Conservation (phyloP, 1,140 invertebrate genomes). For the Oreohelix idahoensis region DNA sequence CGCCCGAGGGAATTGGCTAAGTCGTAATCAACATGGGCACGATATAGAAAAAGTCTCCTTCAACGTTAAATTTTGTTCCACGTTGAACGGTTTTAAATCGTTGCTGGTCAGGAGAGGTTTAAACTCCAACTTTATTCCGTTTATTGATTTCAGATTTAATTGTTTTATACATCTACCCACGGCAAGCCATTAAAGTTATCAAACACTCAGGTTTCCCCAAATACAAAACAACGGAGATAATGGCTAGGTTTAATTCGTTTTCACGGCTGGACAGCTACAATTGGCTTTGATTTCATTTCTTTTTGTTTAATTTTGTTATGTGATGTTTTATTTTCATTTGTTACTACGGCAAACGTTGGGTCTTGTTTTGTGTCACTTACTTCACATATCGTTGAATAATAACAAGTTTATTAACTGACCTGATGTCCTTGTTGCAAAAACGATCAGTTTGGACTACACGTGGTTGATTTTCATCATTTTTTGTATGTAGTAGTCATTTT, state of each 20-base stretch:
- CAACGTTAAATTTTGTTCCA: neutral
- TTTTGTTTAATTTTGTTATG: too few relatives aligned
- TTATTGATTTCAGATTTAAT: conserved; percentile 10
- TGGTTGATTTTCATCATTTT: too few relatives aligned
- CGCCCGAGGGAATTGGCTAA: neutral
- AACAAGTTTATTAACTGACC: too few relatives aligned
- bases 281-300: too few relatives aligned
- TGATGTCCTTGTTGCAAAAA: too few relatives aligned
- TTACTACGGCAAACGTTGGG: too few relatives aligned
- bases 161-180: conserved; percentile 11
- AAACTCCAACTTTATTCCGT: conserved; percentile 10
- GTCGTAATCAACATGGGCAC: neutral
- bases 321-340: too few relatives aligned
- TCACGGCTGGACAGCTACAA: neutral
- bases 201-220: neutral
- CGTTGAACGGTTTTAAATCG: conserved; percentile 7
- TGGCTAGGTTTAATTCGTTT: neutral
- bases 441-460: too few relatives aligned
- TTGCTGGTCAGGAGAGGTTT: neutral
- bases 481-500: too few relatives aligned
- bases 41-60: neutral
- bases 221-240: neutral
- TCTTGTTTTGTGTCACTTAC: too few relatives aligned
- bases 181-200: neutral
- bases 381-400: too few relatives aligned